Evolutionary conservation across 1,140 invertebrate genomes (phyloP).

Genomic region (Fopius arisanus): DNA sequence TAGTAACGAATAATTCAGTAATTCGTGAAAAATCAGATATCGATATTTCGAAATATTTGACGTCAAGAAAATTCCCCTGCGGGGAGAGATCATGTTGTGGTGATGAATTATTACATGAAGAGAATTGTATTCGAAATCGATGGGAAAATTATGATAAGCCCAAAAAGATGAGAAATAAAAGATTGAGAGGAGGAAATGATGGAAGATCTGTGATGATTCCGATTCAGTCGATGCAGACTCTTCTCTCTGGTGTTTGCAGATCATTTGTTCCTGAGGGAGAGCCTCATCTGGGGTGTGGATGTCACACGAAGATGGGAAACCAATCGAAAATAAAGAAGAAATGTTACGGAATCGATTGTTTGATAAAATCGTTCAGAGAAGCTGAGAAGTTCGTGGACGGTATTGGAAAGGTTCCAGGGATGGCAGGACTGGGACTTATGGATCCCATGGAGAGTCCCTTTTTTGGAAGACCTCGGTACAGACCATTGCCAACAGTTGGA

Average conservation of each 20-base stretch:
- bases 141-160: not conserved
- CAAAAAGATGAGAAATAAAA: not conserved
- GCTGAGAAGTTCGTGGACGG: slow-evolving; percentile 53
- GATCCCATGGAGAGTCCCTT: slow-evolving; percentile 56
- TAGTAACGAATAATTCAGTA: not conserved
- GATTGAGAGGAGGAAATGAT: not conserved
- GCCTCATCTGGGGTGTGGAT: slow-evolving; percentile 31
- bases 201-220: not conserved
- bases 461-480: slow-evolving; percentile 39
- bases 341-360: slow-evolving; percentile 47
- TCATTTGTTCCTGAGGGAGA: not conserved
- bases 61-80: not conserved
- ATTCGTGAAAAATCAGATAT: not conserved
- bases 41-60: not conserved
- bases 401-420: slow-evolving; percentile 51
- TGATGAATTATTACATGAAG: not conserved
- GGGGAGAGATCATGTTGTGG: not conserved
- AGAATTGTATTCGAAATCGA: not conserved
- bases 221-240: slow-evolving; percentile 23
- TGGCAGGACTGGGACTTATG: slow-evolving; percentile 52
- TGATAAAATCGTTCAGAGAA: slow-evolving; percentile 51
- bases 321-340: slow-evolving; percentile 39
- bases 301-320: slow-evolving; percentile 30
- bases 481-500: not conserved
- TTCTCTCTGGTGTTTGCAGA: slow-evolving; percentile 17